These are phyloP conservation scores for Rissa tridactyla DNA, from an alignment of 2,113 vertebrate genomes.

Conservation along the genomic window DNA sequence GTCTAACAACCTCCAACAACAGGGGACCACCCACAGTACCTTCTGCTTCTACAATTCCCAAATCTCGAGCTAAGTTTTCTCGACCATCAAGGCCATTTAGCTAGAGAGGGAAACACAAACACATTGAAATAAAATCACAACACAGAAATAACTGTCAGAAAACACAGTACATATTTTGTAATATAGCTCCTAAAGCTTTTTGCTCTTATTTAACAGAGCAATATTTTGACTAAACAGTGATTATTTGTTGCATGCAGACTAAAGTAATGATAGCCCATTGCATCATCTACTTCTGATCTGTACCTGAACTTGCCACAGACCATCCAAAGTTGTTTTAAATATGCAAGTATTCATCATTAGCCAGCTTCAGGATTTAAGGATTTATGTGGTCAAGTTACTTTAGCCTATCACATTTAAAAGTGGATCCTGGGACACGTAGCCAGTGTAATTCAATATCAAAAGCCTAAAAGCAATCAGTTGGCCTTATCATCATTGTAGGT, in stretches of 20 bases:
- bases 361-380: background rate
- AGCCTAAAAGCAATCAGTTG: background rate
- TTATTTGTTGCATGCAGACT: background rate
- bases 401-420: background rate
- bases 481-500: background rate
- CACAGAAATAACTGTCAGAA: background rate
- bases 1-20: conserved; percentile 85
- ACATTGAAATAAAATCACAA: background rate
- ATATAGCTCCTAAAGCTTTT: background rate
- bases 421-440: background rate
- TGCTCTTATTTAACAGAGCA: background rate
- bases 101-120: conserved; percentile 25
- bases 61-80: conserved; percentile 82
- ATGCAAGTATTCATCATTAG: background rate
- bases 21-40: conserved; percentile 78
- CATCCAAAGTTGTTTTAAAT: background rate
- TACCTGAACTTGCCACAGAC: background rate
- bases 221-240: background rate
- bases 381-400: background rate
- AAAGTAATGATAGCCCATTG: background rate
- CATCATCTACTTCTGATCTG: background rate
- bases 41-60: conserved; percentile 83
- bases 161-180: background rate
- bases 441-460: background rate
- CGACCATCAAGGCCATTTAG: conserved; percentile 83